Conservation (phyloP, 2,888 invertebrate species). For the Poecilus cupreus region DNA sequence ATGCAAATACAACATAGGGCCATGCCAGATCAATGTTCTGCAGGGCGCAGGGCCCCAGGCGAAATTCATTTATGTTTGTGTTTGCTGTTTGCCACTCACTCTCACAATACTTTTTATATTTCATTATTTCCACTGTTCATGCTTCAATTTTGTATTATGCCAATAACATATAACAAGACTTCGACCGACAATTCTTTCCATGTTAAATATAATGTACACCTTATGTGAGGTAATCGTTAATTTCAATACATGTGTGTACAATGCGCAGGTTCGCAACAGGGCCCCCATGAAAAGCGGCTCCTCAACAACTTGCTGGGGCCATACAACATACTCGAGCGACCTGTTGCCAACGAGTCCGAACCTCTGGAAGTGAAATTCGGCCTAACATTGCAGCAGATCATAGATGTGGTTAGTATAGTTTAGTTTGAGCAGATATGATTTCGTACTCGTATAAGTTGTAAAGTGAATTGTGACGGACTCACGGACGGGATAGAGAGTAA, state of each 20-base stretch:
- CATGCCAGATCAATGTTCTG: slow-evolving; percentile 44
- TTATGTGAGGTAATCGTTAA: too few species aligned
- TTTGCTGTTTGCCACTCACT: slow-evolving; percentile 9
- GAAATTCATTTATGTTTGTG: slow-evolving; percentile 37
- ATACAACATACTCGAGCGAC: slow-evolving; percentile 93
- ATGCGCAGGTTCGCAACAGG: slow-evolving; percentile 88
- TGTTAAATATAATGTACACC: background rate
- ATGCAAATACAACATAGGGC: slow-evolving; percentile 17
- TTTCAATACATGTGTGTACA: too few species aligned
- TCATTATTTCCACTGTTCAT: background rate
- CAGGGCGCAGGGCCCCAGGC: slow-evolving; percentile 27
- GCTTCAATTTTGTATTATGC: background rate
- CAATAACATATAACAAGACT: background rate
- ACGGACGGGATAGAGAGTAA: too few species aligned
- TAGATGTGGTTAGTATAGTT: slow-evolving; percentile 90
- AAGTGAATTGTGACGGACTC: too few species aligned
- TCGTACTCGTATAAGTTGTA: slow-evolving; percentile 38
- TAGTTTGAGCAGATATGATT: background rate
- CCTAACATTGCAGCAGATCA: slow-evolving; percentile 93
- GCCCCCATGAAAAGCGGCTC: slow-evolving; percentile 91
- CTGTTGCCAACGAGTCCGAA: slow-evolving; percentile 93
- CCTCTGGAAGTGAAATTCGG: slow-evolving; percentile 93
- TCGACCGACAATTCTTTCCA: too few species aligned
- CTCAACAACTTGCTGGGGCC: slow-evolving; percentile 87
- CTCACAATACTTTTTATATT: background rate